These are phyloP conservation scores for Myrmophylax atrothorax DNA, from an alignment of 2,113 vertebrate genomes.

Conservation along the genomic window DNA sequence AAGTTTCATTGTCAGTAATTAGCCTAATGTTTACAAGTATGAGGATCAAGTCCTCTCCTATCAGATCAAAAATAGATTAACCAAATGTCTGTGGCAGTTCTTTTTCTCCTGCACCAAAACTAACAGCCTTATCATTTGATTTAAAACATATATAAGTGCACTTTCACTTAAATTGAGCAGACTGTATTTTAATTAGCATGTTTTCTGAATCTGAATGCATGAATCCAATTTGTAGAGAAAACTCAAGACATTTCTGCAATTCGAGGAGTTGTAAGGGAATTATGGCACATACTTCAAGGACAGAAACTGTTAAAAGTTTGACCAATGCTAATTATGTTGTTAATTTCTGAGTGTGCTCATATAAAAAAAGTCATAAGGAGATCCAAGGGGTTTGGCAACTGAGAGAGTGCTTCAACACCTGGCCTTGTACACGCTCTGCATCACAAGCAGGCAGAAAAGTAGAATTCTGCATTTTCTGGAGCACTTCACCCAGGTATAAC, in stretches of 20 bases:
- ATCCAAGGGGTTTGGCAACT: constrained; percentile 17
- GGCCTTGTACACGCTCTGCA: not conserved
- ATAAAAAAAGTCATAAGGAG: constrained; percentile 17
- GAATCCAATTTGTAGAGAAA: constrained; percentile 10
- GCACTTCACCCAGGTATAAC: not conserved
- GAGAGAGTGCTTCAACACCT: constrained; percentile 20
- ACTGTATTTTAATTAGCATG: not conserved
- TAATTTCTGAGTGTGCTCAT: constrained; percentile 26
- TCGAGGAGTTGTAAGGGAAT: not conserved
- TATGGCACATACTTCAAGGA: constrained; percentile 13
- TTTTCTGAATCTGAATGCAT: not conserved
- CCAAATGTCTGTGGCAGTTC: not conserved
- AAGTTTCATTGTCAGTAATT: not conserved
- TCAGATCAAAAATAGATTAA: not conserved
- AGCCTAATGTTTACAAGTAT: not conserved
- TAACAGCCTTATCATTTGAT: not conserved
- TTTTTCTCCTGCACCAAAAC: not conserved
- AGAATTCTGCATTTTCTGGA: not conserved
- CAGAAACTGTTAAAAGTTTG: constrained; percentile 7
- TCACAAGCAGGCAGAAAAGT: constrained; percentile 15
- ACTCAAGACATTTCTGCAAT: not conserved
- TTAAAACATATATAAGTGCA: not conserved
- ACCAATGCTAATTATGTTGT: constrained; percentile 19
- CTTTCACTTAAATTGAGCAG: not conserved
- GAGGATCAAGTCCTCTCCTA: not conserved